phyloP scores from a whole-genome alignment of 2,797 vertebrate species.

The Carduelis carduelis region DNA sequence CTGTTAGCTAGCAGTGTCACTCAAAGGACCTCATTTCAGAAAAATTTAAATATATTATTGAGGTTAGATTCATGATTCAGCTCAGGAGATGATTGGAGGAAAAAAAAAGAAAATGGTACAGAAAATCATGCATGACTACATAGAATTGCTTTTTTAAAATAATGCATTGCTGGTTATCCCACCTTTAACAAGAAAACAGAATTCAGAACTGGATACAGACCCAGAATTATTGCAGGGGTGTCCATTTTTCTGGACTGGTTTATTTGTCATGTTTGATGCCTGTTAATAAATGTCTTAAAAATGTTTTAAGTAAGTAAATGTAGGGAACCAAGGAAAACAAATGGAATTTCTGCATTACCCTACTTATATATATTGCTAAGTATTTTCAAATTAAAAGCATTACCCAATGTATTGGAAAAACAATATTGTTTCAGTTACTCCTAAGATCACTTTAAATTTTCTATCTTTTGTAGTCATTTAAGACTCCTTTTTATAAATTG shows the following conservation, averaged over 20 bases:
- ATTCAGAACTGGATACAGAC: not conserved
- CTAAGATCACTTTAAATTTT: slow-evolving; percentile 17
- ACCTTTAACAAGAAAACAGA: not conserved
- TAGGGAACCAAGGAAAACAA: not conserved
- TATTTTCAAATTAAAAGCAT: not conserved
- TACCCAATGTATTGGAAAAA: not conserved
- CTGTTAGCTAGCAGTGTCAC: not conserved
- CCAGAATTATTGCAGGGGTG: not conserved
- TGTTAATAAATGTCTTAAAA: not conserved
- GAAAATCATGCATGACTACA: not conserved
- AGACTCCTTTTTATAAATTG: slow-evolving; percentile 42
- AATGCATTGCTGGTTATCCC: not conserved
- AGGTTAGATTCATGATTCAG: not conserved
- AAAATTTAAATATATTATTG: not conserved
- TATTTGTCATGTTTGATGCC: not conserved
- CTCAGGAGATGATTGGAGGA: not conserved
- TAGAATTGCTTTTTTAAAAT: not conserved
- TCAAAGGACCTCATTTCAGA: not conserved
- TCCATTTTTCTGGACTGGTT: not conserved
- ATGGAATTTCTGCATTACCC: not conserved
- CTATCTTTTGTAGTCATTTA: slow-evolving; percentile 41
- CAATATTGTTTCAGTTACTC: not conserved
- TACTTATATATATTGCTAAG: not conserved
- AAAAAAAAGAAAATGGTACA: not conserved
- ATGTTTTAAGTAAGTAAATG: not conserved